phyloP scores from a whole-genome alignment of 2,888 invertebrate genomes.

The Myopa tessellatipennis region DNA sequence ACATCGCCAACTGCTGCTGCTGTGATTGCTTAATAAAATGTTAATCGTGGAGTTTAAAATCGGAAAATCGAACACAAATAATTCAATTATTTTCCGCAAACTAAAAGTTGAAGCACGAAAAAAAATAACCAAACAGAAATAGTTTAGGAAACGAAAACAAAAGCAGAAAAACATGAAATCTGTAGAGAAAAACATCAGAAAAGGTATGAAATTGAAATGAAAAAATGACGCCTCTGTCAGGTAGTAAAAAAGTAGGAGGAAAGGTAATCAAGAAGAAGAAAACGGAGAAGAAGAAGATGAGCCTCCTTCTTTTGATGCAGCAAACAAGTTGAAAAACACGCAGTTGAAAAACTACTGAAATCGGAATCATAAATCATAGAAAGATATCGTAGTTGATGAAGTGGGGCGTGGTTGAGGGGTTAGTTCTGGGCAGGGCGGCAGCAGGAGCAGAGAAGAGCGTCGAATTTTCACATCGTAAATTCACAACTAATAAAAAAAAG shows the following conservation, averaged over 20 bases:
- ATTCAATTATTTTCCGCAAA: neutral
- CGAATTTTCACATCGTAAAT: too few relatives aligned
- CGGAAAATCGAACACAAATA: slow-evolving; percentile 2
- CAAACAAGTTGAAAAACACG: slow-evolving; percentile 4
- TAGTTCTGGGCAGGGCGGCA: neutral
- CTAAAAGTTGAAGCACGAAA: neutral
- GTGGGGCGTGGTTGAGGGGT: neutral
- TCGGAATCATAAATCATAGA: neutral
- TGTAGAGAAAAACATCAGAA: slow-evolving; percentile 26
- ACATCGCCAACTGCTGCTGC: slow-evolving; percentile 18
- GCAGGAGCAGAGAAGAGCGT: neutral
- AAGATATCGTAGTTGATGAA: neutral
- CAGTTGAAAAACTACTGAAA: slow-evolving; percentile 7
- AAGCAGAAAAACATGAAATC: neutral
- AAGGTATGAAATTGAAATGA: slow-evolving; percentile 39
- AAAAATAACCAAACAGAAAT: neutral
- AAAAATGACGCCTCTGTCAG: neutral
- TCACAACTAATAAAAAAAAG: too few relatives aligned
- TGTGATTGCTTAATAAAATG: slow-evolving; percentile 20
- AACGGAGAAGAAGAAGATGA: slow-evolving; percentile 30
- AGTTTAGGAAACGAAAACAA: neutral
- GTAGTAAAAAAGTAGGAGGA: neutral
- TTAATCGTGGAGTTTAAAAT: slow-evolving; percentile 11
- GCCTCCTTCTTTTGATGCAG: slow-evolving; percentile 28
- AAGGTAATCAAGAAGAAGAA: slow-evolving; percentile 37